A percentile compares a stretch with the other conserved stretches of the same genome.
Conservation (phyloP, 2,797 vertebrate species). For the Perodicticus potto region DNA sequence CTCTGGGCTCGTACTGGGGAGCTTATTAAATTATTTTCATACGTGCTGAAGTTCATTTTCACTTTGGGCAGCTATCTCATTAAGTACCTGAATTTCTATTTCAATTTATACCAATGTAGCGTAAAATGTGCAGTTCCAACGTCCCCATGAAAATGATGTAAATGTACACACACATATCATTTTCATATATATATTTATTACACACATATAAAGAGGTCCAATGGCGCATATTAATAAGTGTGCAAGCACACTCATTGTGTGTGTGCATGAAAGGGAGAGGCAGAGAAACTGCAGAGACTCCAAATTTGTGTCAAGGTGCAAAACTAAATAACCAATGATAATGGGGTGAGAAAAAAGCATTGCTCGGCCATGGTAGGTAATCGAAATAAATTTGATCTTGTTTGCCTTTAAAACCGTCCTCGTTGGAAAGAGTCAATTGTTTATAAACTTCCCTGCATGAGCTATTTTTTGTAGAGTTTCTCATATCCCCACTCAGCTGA, state of each 20-base stretch:
- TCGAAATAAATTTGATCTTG: not conserved
- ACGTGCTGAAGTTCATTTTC: slow-evolving; percentile 45
- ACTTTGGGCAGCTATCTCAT: not conserved
- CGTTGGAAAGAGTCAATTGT: not conserved
- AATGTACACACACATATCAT: not conserved
- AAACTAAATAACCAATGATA: slow-evolving; percentile 3
- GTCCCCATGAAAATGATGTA: not conserved
- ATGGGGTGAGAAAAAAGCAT: not conserved
- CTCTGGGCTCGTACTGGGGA: not conserved
- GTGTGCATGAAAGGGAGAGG: not conserved
- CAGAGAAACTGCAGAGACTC: not conserved
- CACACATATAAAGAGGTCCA: not conserved
- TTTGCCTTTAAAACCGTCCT: not conserved
- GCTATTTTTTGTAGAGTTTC: not conserved
- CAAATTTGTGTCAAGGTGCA: not conserved
- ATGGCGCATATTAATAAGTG: not conserved
- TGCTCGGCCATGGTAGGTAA: not conserved
- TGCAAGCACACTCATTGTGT: not conserved
- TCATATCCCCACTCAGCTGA: not conserved
- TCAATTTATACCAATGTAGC: not conserved
- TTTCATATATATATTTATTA: not conserved
- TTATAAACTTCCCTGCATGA: not conserved
- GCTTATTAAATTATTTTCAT: slow-evolving; percentile 57
- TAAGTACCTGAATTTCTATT: slow-evolving; percentile 38
- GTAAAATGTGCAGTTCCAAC: not conserved